A percentile compares a stretch with the other conserved stretches of the same genome.
Evolutionary conservation across 2,797 vertebrate genomes (phyloP).

Genomic region (Podarcis siculus): DNA sequence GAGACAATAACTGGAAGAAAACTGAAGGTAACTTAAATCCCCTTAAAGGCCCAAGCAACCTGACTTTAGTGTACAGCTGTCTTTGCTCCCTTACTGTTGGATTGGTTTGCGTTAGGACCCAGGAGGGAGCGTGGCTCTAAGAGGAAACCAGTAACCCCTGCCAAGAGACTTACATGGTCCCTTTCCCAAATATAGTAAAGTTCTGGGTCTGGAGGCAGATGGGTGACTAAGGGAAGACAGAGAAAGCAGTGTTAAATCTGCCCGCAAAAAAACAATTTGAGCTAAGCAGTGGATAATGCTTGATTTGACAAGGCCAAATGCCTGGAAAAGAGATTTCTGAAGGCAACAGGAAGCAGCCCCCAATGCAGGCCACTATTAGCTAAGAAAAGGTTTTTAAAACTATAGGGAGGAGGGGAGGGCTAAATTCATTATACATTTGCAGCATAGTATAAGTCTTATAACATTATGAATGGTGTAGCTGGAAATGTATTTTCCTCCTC

Average conservation of each 20-base stretch:
- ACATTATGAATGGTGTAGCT: background rate
- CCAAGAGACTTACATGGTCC: background rate
- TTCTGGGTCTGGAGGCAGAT: constrained; percentile 6
- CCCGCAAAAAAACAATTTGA: rapidly evolving
- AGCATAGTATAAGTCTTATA: background rate
- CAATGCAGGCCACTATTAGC: background rate
- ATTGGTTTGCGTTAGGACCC: constrained; percentile 1
- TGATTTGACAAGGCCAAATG: rapidly evolving
- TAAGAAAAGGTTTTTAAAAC: background rate
- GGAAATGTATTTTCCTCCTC: background rate
- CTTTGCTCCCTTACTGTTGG: background rate
- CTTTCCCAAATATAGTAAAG: constrained; percentile 68
- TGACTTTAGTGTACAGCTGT: background rate
- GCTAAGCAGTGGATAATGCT: background rate
- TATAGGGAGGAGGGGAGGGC: background rate
- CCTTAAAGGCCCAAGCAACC: constrained; percentile 38
- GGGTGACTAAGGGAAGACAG: rapidly evolving
- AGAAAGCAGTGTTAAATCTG: rapidly evolving
- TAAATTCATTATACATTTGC: no score
- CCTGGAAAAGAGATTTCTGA: background rate
- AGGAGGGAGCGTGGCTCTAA: rapidly evolving
- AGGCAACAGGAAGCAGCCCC: background rate
- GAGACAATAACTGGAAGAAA: constrained; percentile 25
- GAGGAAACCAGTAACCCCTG: background rate
- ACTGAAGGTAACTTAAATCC: constrained; percentile 36